Evolutionary conservation across 1,140 invertebrate species (phyloP).

Genomic region (Thalassaphorura encarpata): DNA sequence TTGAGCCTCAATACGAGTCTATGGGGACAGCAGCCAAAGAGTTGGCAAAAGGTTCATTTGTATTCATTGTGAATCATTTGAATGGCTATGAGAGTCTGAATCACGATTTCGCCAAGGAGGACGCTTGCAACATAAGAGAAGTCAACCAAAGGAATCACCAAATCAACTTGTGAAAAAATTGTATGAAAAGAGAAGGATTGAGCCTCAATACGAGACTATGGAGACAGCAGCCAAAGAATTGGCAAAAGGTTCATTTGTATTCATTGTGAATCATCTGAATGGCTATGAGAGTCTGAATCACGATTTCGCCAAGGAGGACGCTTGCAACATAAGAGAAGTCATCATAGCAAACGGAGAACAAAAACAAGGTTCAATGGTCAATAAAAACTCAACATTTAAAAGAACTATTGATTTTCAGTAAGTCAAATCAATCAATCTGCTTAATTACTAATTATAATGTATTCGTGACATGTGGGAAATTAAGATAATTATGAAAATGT

Average conservation of each 20-base stretch:
- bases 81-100: slow-evolving; percentile 8
- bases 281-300: slow-evolving; percentile 5
- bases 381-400: slow-evolving; percentile 12
- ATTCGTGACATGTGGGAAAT: too few species aligned
- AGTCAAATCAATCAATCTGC: background rate
- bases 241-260: slow-evolving; percentile 8
- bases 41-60: slow-evolving; percentile 6
- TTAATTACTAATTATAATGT: too few species aligned
- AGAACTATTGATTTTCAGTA: slow-evolving; percentile 21
- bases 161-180: background rate
- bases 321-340: slow-evolving; percentile 16
- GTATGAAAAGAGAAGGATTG: background rate
- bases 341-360: slow-evolving; percentile 9
- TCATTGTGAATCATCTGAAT: slow-evolving; percentile 10
- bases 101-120: background rate
- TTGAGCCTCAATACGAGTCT: background rate
- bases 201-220: background rate
- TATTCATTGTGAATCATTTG: slow-evolving; percentile 13
- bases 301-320: background rate
- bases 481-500: too few species aligned
- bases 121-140: slow-evolving; percentile 15
- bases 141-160: slow-evolving; percentile 15
- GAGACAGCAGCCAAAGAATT: background rate
- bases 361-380: slow-evolving; percentile 16
- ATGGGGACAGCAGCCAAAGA: slow-evolving; percentile 2